phyloP scores from a whole-genome alignment of 1,140 invertebrate genomes.

The Hermatobates lingyangjiaoensis region DNA sequence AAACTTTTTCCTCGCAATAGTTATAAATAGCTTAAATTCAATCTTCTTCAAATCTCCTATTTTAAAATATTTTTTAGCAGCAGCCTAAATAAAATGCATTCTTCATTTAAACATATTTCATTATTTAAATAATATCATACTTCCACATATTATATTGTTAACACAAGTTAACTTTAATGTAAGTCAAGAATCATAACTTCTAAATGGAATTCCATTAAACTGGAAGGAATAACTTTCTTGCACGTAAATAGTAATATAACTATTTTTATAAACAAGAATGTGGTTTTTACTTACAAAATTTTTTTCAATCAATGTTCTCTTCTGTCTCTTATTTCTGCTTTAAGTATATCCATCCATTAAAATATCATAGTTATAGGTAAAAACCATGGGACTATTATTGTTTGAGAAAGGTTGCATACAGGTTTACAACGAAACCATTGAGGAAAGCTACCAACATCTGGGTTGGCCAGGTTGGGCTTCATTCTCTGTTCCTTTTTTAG shows the following conservation, averaged over 20 bases:
- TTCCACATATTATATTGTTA: slow-evolving; percentile 8
- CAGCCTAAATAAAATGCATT: slow-evolving; percentile 30
- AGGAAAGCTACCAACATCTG: no score
- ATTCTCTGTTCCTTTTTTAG: no score
- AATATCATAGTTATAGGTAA: no score
- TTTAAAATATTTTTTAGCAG: slow-evolving; percentile 79
- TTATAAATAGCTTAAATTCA: slow-evolving; percentile 23
- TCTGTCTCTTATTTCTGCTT: slow-evolving; percentile 78
- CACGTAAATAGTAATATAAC: slow-evolving; percentile 2
- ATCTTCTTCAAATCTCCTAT: slow-evolving; percentile 66
- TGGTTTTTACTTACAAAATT: slow-evolving; percentile 54
- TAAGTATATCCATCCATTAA: slow-evolving; percentile 60
- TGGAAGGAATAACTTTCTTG: slow-evolving; percentile 6
- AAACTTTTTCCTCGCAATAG: no score
- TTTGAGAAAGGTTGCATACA: no score
- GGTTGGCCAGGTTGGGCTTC: no score
- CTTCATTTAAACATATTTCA: slow-evolving; percentile 14
- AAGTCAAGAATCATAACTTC: slow-evolving; percentile 1
- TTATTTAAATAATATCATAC: background rate
- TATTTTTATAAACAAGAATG: slow-evolving; percentile 4
- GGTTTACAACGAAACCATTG: no score
- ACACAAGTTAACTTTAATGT: slow-evolving; percentile 3
- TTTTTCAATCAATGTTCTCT: slow-evolving; percentile 61
- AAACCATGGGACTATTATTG: no score
- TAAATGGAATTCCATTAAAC: slow-evolving; percentile 3